phyloP scores from a whole-genome alignment of 2,888 invertebrate genomes.

The Campopleginae sp. region DNA sequence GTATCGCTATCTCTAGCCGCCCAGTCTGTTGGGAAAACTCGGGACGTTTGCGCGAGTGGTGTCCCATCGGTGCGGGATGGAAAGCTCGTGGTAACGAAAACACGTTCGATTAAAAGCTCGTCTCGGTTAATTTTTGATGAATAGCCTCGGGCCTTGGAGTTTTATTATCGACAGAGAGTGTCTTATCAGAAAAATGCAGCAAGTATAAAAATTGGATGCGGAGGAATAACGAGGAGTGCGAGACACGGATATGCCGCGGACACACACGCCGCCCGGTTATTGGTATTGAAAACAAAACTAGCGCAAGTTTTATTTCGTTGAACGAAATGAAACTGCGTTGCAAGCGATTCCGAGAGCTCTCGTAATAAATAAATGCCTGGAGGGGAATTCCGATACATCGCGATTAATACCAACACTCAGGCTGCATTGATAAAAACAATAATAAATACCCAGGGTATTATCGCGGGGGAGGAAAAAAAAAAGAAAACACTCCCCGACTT shows the following conservation, averaged over 20 bases:
- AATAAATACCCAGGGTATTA: not conserved
- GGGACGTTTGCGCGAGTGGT: not conserved
- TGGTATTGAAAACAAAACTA: not conserved
- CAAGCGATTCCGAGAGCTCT: conserved; percentile 25
- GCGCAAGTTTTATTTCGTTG: conserved; percentile 31
- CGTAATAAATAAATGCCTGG: conserved; percentile 10
- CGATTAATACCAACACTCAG: conserved; percentile 35
- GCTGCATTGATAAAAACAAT: not conserved
- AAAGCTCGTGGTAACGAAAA: not conserved
- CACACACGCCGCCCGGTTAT: not conserved
- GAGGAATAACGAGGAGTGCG: not conserved
- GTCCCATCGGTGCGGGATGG: not conserved
- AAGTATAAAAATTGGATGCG: not conserved
- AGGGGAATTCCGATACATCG: conserved; percentile 43
- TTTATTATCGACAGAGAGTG: not conserved
- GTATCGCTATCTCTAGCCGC: not conserved
- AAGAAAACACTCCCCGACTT: conserved; percentile 23
- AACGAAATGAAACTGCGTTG: conserved; percentile 31
- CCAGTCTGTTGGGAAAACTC: not conserved
- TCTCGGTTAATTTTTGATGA: not conserved
- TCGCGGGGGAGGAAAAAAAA: not conserved
- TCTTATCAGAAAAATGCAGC: not conserved
- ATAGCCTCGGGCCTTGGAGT: not conserved
- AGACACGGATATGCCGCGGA: not conserved
- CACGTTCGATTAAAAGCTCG: conserved; percentile 1